A percentile compares a stretch with the other conserved stretches of the same genome.
phyloP scores from a whole-genome alignment of 2,797 vertebrate species.

The Parauchenoglanis ngamensis region DNA sequence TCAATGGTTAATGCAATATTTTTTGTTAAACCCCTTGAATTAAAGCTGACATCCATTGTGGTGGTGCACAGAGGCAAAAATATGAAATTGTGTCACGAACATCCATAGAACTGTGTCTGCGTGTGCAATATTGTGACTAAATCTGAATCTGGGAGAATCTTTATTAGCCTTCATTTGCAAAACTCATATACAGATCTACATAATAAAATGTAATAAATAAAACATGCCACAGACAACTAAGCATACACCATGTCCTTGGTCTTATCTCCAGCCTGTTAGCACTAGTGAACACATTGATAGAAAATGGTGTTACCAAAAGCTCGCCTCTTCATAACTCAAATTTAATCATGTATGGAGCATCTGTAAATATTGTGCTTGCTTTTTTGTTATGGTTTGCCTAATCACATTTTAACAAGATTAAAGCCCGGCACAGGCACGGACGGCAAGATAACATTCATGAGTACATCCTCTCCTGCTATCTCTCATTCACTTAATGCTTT shows the following conservation, averaged over 20 bases:
- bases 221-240: not conserved
- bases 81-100: too few relatives aligned
- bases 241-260: not conserved
- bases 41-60: too few relatives aligned
- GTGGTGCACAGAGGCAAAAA: too few relatives aligned
- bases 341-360: conserved; percentile 54
- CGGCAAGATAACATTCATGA: conserved; percentile 52
- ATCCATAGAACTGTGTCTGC: not conserved
- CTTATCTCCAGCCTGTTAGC: not conserved
- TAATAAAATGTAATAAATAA: not conserved
- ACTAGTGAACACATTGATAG: not conserved
- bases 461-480: conserved; percentile 40
- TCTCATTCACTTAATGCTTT: conserved; percentile 31
- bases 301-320: conserved; percentile 44
- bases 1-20: too few relatives aligned
- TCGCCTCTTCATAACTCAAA: conserved; percentile 38
- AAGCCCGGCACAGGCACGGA: conserved; percentile 42
- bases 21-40: too few relatives aligned
- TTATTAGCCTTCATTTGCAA: not conserved
- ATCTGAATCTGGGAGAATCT: not conserved
- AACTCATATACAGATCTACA: not conserved
- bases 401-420: conserved; percentile 56
- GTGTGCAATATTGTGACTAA: not conserved
- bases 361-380: conserved; percentile 54
- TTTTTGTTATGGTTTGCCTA: conserved; percentile 42